Base-by-base conservation (phyloP, 2,888 invertebrate species). In the Anarsia innoxiella region DNA sequence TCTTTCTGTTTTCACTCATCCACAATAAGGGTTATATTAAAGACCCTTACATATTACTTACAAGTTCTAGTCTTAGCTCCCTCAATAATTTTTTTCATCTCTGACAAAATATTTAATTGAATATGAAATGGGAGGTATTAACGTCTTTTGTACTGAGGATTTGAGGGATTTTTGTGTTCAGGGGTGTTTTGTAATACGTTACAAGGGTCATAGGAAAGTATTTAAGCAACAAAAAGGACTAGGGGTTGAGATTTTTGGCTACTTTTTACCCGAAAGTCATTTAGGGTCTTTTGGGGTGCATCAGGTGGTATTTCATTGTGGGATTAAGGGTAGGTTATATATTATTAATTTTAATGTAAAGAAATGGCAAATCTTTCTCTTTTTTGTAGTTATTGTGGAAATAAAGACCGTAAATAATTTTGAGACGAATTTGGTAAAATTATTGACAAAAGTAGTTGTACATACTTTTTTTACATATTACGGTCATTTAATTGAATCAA, bases 91-190 rank as follows among this genome's bases (percentile, higher is more conserved):
- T 88, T 87, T 88, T 88, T 75, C 61, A 65, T 74, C 75, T 76
- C 67, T 65, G 56, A 74, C 77, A 77, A 75, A 83, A 80, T 88
- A 88, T 88, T 88, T 89, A 89, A 89, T 90, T 89, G 89, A 90
- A 90, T 89, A 89, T 88, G 88, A 88, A 89, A 88, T 86, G 82
- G 67, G 56, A 60, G 76, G 84, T 65, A 78, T 84, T 85, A 83
- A 60, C 73, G 62, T 83, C 76, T 76, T 85, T 85, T 85, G 80
- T 83, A 57, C 54, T 50, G 49, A 53, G 79, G 80, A 74, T 80
- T 80, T 77, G 61, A 49, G 56, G 75, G 76, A 75, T 76, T 69
- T 64, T 48, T 51, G 41, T 52, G 56, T 47, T 46, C 59, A 57
- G 61, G 73, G 72, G 74, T 66, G 69, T 68, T 34, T 60, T 65